phyloP scores from a whole-genome alignment of 2,797 vertebrate genomes.

The Neostethus bicornis region DNA sequence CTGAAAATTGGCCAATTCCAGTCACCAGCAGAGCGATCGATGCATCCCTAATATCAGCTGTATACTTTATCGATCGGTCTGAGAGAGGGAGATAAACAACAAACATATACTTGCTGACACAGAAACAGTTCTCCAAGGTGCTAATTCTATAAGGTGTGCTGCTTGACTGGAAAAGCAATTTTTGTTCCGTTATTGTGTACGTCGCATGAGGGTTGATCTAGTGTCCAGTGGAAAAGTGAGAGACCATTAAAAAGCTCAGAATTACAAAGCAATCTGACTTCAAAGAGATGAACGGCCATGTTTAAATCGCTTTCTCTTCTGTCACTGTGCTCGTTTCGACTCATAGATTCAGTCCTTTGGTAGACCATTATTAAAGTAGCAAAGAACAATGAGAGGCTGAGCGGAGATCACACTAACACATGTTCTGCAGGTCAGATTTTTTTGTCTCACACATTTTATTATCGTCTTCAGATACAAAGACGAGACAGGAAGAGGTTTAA shows the following conservation, averaged over 20 bases:
- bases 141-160: constrained; percentile 24
- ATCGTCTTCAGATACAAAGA: constrained; percentile 25
- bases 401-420: constrained; percentile 5
- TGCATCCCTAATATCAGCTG: background rate
- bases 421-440: background rate
- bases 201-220: constrained; percentile 42
- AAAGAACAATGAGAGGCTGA: constrained; percentile 37
- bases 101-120: constrained; percentile 18
- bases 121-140: constrained; percentile 2
- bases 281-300: constrained; percentile 49
- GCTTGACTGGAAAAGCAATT: constrained; percentile 43
- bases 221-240: constrained; percentile 53
- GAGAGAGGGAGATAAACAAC: constrained; percentile 4
- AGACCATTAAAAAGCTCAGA: constrained; percentile 51
- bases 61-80: constrained; percentile 2
- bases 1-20: too few species aligned
- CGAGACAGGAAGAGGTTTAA: constrained; percentile 2
- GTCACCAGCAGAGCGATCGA: too few species aligned
- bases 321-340: constrained; percentile 29
- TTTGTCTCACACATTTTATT: constrained; percentile 11
- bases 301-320: constrained; percentile 45
- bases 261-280: constrained; percentile 51
- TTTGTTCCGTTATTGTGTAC: constrained; percentile 33
- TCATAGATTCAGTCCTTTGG: constrained; percentile 38
- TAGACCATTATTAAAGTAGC: constrained; percentile 47